Conservation (phyloP, 2,113 vertebrate genomes). For the Xenotilapia longispinis region DNA sequence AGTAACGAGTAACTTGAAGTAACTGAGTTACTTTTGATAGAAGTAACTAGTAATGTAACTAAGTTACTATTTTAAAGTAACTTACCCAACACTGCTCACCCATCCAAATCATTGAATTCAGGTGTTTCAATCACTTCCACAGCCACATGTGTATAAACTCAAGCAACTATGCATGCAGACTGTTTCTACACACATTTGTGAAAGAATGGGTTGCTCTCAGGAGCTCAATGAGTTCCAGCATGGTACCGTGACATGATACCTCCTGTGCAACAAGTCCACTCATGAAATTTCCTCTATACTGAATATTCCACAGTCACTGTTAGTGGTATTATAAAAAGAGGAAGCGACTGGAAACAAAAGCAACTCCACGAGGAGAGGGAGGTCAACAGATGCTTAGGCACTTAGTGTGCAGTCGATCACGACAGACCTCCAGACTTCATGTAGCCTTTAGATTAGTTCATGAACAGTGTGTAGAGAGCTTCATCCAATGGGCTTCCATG, state of each 20-base stretch:
- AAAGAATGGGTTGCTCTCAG: background rate
- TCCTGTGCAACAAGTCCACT: background rate
- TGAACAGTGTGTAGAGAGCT: rapidly evolving
- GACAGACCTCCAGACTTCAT: background rate
- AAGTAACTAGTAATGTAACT: too few relatives aligned
- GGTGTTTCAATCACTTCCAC: background rate
- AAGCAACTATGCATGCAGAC: background rate
- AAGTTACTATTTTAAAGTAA: too few relatives aligned
- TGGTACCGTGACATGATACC: background rate
- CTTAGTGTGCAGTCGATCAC: background rate
- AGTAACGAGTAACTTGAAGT: too few relatives aligned
- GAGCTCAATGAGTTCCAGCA: background rate
- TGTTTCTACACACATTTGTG: background rate
- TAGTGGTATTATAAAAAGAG: background rate
- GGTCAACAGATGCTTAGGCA: background rate
- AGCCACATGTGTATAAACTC: background rate
- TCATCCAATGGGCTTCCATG: background rate
- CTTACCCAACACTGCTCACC: too few relatives aligned
- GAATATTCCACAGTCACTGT: background rate
- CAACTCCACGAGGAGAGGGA: background rate
- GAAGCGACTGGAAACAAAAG: background rate
- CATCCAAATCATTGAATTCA: background rate
- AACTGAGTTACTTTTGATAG: too few relatives aligned
- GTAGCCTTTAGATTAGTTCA: background rate
- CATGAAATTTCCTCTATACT: background rate